Conservation (phyloP, 2,113 vertebrate species). For the Ceuthmochares aereus region DNA sequence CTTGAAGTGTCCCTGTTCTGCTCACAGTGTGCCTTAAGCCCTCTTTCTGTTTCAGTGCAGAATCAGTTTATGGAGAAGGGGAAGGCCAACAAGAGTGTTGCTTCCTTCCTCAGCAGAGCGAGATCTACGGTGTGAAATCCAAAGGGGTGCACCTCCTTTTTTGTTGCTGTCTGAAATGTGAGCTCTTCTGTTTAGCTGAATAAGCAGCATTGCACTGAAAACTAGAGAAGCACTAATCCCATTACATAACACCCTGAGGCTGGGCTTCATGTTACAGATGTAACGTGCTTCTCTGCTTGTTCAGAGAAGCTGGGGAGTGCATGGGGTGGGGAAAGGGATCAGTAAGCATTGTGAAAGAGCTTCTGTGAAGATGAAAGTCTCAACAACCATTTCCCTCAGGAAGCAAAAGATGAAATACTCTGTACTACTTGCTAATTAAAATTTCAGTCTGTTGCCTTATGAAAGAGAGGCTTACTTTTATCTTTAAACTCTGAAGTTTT, state of each 20-base stretch:
- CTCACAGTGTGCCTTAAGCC: not conserved
- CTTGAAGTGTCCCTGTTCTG: not conserved
- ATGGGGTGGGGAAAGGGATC: not conserved
- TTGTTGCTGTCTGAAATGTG: slow-evolving; percentile 21
- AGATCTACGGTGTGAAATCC: not conserved
- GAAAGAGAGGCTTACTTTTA: not conserved
- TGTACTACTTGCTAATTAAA: slow-evolving; percentile 11
- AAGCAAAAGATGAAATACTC: slow-evolving; percentile 32
- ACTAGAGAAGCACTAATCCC: slow-evolving; percentile 53
- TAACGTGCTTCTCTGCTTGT: slow-evolving; percentile 4
- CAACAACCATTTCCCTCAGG: slow-evolving; percentile 28
- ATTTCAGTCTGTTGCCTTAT: not conserved
- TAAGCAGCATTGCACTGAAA: slow-evolving; percentile 47
- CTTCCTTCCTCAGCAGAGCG: not conserved
- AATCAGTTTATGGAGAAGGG: not conserved
- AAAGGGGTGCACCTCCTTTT: not conserved
- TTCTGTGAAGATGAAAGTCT: slow-evolving; percentile 60
- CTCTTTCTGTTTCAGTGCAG: not conserved
- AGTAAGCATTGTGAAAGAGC: slow-evolving; percentile 32
- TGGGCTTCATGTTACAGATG: slow-evolving; percentile 50
- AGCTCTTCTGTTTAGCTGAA: slow-evolving; percentile 45
- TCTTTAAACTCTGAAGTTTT: not conserved
- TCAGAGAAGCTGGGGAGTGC: slow-evolving; percentile 13
- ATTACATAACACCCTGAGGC: slow-evolving; percentile 50
- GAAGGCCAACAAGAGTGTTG: not conserved